Base-by-base conservation (phyloP, 1,140 invertebrate genomes). In the Dufourea novaeangliae region DNA sequence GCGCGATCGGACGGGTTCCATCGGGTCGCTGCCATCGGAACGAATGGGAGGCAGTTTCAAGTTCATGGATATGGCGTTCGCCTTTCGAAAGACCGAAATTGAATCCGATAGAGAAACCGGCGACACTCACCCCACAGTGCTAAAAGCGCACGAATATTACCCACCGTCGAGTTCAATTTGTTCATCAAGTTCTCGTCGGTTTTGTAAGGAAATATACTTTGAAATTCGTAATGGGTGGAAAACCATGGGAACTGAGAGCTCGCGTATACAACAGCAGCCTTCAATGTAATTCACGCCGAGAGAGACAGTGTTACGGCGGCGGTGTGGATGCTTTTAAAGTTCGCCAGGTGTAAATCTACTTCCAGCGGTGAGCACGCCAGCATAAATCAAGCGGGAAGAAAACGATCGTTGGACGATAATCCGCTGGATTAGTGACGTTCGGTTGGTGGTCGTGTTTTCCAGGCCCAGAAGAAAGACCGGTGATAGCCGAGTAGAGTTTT, bases 401-500 rank as follows among this genome's bases (percentile, higher is more conserved):
- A 75, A 54, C 73, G 73, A 75, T 75, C 73, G 73, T 37, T 59
- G 29, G 29, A 46, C 52, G 73, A 61, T 69, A 69, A 75, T 75
- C 64, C 73, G 52, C 34, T 22, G 73, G 64, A 75, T 75, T 69
- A 59, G 64, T 11, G 46, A 46, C 29, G 54, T 75, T 68, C 73
- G 64, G 64, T 39, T 29, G 29, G 41, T 29, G 41, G 37, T 39
- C 20, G 29, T 69, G 46, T 59, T 68, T 69, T 44, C n/a, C 39
- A 57, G 4, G 7, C 1, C 41, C n/a, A n/a, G 29, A 57, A 76
- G 39, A 59, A 75, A 68, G 39, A 37, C 14, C 22, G 6, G 7
- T 17, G 41, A n/a, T 29, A 34, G 59, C 25, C n/a, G 34, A 14
- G 7, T 22, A 7, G 11, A 5, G 50, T 20, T 66, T 44, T 56